Evolutionary conservation across 37 sponge, comb jelly and placozoan species (phyloP), one percentile per base, ranked within the genome.

Genomic region (Lycopodina hypogea): DNA sequence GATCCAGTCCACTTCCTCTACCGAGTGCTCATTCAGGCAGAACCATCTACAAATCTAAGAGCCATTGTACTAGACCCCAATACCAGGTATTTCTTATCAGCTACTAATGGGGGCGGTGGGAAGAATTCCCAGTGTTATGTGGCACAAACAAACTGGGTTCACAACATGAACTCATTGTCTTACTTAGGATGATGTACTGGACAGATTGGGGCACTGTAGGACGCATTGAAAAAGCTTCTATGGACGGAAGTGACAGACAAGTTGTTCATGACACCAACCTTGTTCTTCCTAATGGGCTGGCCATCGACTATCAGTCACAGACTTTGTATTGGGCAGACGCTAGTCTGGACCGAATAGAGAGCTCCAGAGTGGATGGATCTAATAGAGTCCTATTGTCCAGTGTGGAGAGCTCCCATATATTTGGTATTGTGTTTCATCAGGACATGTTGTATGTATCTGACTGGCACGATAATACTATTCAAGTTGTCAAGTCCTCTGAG

Each of bases 261-360:
- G 78, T 77, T 3, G 14, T 84, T 26, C 64, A 71, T 48, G 28
- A 62, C 26, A 72, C 64, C 14, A 30, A 42, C 33, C 61, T 93
- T 0, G 30, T 58, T 42, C 82, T 80, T 76, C 90, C 93, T 2
- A 86, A 75, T 74, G 89, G 71, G 22, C 80, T 94, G 1, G 51
- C 95, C 0, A 30, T 94, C 0, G 92, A 94, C 77, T 60, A 63
- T 23, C 51, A 42, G 0, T 75, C 81, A 7, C 83, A 85, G 33
- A 83, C 66, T 12, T 80, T 94, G 40, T 94, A 91, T 84, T 94
- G 95, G 95, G 82, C 73, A 12, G 95, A 94, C 55, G 83, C 81
- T 1, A 55, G 21, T 8, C 38, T 68, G 15, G 74, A 82, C 51
- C 51, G 18, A 32, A 42, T 94, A 26, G 83, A 90, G 67, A 51